Evolutionary conservation across 2,888 invertebrate species (phyloP).

Genomic region (Metacarcinus magister): DNA sequence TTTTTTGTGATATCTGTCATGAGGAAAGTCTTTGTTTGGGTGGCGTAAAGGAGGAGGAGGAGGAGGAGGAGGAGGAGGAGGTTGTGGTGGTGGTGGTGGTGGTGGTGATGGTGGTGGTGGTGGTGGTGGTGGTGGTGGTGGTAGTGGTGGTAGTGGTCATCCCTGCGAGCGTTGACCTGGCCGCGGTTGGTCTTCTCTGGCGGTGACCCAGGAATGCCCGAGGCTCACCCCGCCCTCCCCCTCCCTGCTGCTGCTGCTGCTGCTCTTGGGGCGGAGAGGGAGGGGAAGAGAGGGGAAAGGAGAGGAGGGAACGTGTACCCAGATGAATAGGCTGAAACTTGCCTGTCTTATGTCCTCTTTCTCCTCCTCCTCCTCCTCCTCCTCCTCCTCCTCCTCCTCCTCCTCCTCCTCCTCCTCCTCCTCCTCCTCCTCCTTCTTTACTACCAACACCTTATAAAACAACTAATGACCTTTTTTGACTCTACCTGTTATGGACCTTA

Average conservation of each 20-base stretch:
- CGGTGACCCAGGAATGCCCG: constrained; percentile 19
- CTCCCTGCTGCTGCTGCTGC: background rate
- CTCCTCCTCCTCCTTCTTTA: background rate
- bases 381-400: constrained; percentile 15
- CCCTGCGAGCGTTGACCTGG: background rate
- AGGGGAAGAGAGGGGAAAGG: background rate
- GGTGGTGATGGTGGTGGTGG: background rate
- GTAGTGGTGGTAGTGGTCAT: constrained; percentile 12
- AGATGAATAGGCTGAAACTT: background rate
- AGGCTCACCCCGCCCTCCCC: background rate
- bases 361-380: constrained; percentile 4
- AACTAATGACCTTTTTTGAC: too few species aligned
- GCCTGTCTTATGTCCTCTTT: background rate
- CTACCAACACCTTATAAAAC: too few species aligned
- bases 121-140: background rate
- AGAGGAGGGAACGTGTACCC: background rate
- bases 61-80: background rate
- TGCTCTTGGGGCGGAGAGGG: background rate
- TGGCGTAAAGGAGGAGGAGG: background rate
- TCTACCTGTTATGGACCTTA: background rate
- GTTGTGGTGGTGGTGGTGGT: background rate
- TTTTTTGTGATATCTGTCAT: background rate
- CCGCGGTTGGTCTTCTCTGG: background rate
- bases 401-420: background rate
- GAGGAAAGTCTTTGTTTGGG: background rate